Evolutionary conservation across 2,888 invertebrate species (phyloP), one percentile per base, ranked within the genome.

Genomic region (Podabrus alpinus): DNA sequence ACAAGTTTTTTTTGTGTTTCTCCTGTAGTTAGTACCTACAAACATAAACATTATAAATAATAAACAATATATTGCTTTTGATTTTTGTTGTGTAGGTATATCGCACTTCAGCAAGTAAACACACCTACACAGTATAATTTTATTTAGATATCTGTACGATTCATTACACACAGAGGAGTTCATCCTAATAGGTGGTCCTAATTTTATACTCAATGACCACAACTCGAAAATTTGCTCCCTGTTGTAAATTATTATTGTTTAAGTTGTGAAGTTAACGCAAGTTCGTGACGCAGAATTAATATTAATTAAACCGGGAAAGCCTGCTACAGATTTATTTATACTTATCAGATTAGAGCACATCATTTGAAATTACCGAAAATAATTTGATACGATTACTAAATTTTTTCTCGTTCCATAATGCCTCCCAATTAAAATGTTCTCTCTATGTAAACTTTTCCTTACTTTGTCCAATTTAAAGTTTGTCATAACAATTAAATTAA

Each of bases 271-370:
- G 19, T 59, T 64, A 45, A 66, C 70, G 64, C 64, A 66, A 71
- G 70, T 71, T 70, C 64, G 29, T 71, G 64, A 24, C 66, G 59
- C 21, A 64, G 71, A 66, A 71, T 71, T 71, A 71, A 71, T 71
- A 71, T 71, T 71, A 71, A 71, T 71, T 67, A 66, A 71, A 71
- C 66, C 25, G 29, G n/a, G 25, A 59, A n/a, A 61, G 45, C 64
- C 29, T 17, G n/a, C 13, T 59, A 66, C 59, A 17, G 45, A 17
- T 21, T 71, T 64, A 17, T 21, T 71, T 64, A 66, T 64, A 67
- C 25, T 60, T 59, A 71, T 71, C 59, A 19, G 60, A 66, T 67
- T 66, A 10, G 19, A 24, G 15, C 10, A 25, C 17, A n/a, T 9
- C 5, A 45, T n/a, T 45, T 45, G n/a, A 68, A 68, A 45, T 16